Evolutionary conservation across 2,113 vertebrate species (phyloP).

Genomic region (Indicator indicator): DNA sequence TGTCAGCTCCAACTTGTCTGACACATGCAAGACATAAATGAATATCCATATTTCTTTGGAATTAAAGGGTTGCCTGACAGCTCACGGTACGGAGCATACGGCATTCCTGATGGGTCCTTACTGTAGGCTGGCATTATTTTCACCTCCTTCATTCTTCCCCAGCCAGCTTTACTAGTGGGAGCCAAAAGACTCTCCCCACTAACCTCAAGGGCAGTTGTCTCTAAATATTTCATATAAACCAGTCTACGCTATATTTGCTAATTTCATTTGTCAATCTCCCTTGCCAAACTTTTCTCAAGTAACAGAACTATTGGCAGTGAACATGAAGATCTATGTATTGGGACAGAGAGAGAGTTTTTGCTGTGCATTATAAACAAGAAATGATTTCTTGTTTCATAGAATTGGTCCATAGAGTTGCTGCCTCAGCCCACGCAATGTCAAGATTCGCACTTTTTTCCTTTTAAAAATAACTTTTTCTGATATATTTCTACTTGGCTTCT

Average conservation of each 20-base stretch:
- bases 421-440: neutral
- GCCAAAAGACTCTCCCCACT: neutral
- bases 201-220: slow-evolving; percentile 21
- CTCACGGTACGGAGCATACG: neutral
- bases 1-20: slow-evolving; percentile 51
- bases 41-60: slow-evolving; percentile 59
- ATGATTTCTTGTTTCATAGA: neutral
- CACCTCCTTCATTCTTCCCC: neutral
- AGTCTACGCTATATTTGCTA: slow-evolving; percentile 41
- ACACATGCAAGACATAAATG: slow-evolving; percentile 56
- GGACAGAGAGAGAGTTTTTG: neutral
- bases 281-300: slow-evolving; percentile 42
- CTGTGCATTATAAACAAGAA: neutral
- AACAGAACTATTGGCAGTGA: slow-evolving; percentile 26
- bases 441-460: slow-evolving; percentile 4
- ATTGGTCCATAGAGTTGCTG: neutral
- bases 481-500: neutral
- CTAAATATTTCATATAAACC: slow-evolving; percentile 50
- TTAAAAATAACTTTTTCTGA: slow-evolving; percentile 17
- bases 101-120: neutral
- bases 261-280: slow-evolving; percentile 22
- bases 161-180: neutral
- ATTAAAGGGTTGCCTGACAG: slow-evolving; percentile 42
- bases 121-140: slow-evolving; percentile 18
- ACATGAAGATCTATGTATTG: neutral